Conservation (phyloP, 2,888 invertebrate genomes). For the Cheilosia pagana region DNA sequence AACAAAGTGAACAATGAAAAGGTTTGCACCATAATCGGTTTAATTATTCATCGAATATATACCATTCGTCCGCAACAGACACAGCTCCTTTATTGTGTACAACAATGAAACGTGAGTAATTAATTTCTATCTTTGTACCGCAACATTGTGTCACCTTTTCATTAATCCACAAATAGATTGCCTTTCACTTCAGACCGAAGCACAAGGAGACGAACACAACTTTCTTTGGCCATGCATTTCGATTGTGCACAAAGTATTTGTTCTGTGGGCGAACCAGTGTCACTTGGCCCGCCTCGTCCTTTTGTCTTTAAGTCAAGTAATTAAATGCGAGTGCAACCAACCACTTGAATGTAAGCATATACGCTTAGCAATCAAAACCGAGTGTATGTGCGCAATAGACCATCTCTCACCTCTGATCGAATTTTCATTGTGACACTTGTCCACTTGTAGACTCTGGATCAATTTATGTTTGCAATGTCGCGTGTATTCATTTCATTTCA, state of each 20-base stretch:
- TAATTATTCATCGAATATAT: constrained; percentile 10
- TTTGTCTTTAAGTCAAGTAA: constrained; percentile 38
- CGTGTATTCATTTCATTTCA: constrained; percentile 36
- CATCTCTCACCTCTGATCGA: background rate
- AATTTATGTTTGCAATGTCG: constrained; percentile 59
- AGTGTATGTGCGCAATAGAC: constrained; percentile 12
- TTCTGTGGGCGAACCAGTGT: constrained; percentile 23
- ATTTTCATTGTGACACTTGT: background rate
- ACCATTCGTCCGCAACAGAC: background rate
- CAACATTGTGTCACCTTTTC: constrained; percentile 29
- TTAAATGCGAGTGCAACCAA: constrained; percentile 49
- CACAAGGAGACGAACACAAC: constrained; percentile 7
- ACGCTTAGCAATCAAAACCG: constrained; percentile 34
- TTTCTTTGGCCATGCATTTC: constrained; percentile 6
- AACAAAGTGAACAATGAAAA: background rate
- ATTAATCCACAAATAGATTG: constrained; percentile 41
- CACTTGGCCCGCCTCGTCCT: constrained; percentile 8
- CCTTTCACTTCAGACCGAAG: constrained; percentile 39
- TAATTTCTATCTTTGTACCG: constrained; percentile 27
- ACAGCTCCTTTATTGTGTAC: background rate
- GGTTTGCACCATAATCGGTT: background rate
- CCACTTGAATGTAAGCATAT: constrained; percentile 16
- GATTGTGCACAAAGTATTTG: constrained; percentile 7
- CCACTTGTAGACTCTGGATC: constrained; percentile 33
- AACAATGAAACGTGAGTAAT: constrained; percentile 37